Percentiles rank a stretch among this genome's conserved stretches.
Evolutionary conservation across 2,797 vertebrate species (phyloP).

Genomic region (Emys orbicularis): DNA sequence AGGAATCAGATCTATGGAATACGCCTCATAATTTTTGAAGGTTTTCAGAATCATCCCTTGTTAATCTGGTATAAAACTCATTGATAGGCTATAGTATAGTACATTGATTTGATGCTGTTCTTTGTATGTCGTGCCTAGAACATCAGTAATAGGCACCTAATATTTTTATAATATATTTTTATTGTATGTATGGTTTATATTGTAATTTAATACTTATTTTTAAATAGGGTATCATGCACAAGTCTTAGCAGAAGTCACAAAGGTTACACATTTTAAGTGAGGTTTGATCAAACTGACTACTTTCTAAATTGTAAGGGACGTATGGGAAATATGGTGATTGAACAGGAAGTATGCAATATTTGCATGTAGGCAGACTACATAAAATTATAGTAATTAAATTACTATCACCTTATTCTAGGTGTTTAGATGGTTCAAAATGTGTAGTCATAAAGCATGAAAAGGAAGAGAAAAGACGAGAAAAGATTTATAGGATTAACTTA

Average conservation of each 20-base stretch:
- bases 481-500: not conserved
- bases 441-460: not conserved
- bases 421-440: not conserved
- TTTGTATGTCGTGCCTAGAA: not conserved
- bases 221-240: not conserved
- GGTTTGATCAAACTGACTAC: not conserved
- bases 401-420: not conserved
- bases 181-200: not conserved
- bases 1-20: not conserved
- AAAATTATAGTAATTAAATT: conserved; percentile 28
- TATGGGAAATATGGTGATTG: not conserved
- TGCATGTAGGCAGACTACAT: conserved; percentile 2
- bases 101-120: not conserved
- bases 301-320: conserved; percentile 47
- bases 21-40: not conserved
- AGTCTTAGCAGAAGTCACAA: fast-evolving
- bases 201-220: not conserved
- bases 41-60: not conserved
- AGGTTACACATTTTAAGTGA: conserved; percentile 43
- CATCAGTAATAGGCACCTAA: not conserved
- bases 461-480: not conserved
- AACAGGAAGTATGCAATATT: conserved; percentile 17
- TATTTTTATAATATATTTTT: fast-evolving
- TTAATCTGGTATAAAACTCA: not conserved
- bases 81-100: not conserved